Conservation (phyloP, 2,797 vertebrate species). For the Vespertilio murinus region DNA sequence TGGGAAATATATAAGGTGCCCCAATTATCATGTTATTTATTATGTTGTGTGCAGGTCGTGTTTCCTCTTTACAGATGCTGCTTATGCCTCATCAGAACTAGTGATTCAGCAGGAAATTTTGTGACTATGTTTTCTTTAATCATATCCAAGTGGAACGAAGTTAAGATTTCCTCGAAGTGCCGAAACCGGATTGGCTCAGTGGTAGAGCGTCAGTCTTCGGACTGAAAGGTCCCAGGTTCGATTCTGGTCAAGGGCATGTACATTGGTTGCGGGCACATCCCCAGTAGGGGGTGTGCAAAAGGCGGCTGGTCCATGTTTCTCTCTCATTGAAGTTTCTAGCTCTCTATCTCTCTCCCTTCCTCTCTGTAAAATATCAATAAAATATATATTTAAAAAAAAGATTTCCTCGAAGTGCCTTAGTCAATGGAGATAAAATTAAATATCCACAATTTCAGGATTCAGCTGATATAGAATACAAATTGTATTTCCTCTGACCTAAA, state of each 20-base stretch:
- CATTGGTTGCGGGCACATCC: no score
- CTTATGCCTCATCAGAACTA: not conserved
- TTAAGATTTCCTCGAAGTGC: not conserved
- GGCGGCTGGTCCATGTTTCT: no score
- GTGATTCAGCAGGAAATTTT: not conserved
- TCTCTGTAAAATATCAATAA: no score
- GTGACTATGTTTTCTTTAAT: not conserved
- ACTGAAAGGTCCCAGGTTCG: no score
- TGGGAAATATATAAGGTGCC: not conserved
- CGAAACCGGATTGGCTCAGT: no score
- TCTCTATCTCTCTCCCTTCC: no score
- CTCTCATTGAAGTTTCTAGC: no score
- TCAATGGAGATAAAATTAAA: not conserved
- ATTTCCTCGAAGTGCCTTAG: not conserved
- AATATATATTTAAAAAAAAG: no score
- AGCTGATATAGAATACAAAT: not conserved
- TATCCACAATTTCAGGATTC: not conserved
- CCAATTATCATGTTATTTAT: not conserved
- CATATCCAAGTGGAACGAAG: not conserved
- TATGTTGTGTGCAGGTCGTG: not conserved
- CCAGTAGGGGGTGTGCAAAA: no score
- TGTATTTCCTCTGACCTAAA: not conserved
- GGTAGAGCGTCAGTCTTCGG: no score
- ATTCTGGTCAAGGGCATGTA: no score
- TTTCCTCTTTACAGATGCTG: not conserved